A percentile compares a stretch with the other conserved stretches of the same genome.
Conservation (phyloP, 2,797 vertebrate species). For the Micrastur ruficollis region DNA sequence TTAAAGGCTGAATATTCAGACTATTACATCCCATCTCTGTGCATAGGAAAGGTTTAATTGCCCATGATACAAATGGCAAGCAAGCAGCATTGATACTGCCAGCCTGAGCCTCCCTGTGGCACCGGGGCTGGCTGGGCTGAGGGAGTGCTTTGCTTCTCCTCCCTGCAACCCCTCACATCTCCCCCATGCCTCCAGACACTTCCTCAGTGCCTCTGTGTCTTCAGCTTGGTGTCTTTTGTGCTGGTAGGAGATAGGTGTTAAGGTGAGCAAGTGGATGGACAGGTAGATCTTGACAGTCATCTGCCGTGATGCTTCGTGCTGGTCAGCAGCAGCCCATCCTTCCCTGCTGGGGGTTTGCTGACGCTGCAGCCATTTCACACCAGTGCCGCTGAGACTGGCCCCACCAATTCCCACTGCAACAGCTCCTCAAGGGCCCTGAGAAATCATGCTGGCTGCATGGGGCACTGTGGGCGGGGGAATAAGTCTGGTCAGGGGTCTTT, state of each 20-base stretch:
- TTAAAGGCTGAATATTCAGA: neutral
- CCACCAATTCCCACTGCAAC: neutral
- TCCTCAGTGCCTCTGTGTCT: neutral
- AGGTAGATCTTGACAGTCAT: neutral
- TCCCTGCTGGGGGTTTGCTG: neutral
- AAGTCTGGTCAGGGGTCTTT: neutral
- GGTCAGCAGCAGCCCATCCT: neutral
- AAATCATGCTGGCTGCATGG: neutral
- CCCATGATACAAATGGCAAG: neutral
- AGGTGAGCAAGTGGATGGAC: neutral
- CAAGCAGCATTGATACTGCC: neutral
- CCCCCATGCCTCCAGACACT: neutral
- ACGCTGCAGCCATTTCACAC: neutral
- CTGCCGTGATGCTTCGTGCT: fast-evolving
- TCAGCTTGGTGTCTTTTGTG: neutral
- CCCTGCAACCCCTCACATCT: neutral
- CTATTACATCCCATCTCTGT: neutral
- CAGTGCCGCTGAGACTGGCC: neutral
- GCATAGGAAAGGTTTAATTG: constrained; percentile 17
- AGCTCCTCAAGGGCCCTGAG: neutral
- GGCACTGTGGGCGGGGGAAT: neutral
- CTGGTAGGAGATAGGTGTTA: neutral
- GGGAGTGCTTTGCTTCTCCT: neutral
- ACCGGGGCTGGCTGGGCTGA: neutral
- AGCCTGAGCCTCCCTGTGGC: neutral